phyloP scores from a whole-genome alignment of 2,797 vertebrate species.

The Phyllotis vaccarum region DNA sequence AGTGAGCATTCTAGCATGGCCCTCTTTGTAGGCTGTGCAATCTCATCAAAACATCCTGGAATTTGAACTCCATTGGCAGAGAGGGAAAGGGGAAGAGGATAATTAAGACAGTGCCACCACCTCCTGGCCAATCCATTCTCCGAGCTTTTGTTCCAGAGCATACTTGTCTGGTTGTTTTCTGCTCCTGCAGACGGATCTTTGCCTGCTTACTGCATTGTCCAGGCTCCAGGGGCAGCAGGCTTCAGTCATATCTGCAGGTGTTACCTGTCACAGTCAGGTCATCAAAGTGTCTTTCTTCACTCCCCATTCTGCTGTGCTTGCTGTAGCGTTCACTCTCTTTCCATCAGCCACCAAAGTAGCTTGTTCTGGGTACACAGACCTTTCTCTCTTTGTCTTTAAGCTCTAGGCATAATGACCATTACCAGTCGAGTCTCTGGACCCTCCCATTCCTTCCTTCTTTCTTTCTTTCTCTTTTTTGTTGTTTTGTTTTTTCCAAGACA shows the following conservation, averaged over 20 bases:
- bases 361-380: fast-evolving
- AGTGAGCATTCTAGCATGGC: background rate
- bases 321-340: background rate
- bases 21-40: background rate
- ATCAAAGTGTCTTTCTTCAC: background rate
- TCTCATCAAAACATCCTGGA: background rate
- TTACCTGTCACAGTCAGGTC: background rate
- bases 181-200: background rate
- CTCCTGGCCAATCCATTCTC: background rate
- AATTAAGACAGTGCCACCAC: background rate
- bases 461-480: no score
- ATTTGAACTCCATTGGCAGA: background rate
- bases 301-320: background rate
- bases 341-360: background rate
- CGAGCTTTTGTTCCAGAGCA: background rate
- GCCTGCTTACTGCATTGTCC: no score
- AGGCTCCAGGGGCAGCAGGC: background rate
- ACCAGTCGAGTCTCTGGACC: background rate
- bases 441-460: background rate
- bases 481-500: background rate
- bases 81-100: background rate
- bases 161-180: background rate
- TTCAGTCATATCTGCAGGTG: background rate
- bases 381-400: background rate
- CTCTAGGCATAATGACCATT: background rate